Conservation (phyloP, 2,888 invertebrate species). For the Eupithecia centaureata region DNA sequence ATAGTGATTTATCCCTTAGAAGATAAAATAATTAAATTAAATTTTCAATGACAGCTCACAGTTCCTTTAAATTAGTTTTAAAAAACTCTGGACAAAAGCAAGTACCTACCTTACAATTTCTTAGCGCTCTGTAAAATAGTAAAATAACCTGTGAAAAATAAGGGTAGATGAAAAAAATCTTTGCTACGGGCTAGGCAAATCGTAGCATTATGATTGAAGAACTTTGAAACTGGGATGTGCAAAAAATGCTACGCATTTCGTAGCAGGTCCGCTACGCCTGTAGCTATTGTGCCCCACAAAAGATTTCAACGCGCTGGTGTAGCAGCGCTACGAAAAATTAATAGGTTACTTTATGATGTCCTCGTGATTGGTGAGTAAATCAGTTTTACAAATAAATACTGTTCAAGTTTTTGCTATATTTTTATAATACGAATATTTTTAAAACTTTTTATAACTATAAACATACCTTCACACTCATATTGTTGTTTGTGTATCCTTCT, state of each 20-base stretch:
- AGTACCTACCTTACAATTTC: not conserved
- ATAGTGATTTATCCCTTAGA: too few relatives aligned
- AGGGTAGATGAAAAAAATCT: not conserved
- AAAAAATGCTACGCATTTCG: constrained; percentile 8
- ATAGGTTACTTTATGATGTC: not conserved
- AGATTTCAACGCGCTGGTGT: constrained; percentile 50
- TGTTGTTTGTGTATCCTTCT: not conserved
- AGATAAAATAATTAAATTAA: too few relatives aligned
- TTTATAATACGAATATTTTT: too few relatives aligned
- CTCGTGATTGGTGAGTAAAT: too few relatives aligned
- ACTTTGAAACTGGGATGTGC: not conserved
- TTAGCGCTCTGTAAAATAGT: too few relatives aligned
- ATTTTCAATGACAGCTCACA: too few relatives aligned
- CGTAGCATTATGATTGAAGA: too few relatives aligned
- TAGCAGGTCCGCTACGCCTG: not conserved
- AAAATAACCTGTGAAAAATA: not conserved
- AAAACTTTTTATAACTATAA: too few relatives aligned
- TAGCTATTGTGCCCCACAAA: constrained; percentile 27
- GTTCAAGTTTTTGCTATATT: too few relatives aligned
- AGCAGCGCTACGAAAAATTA: constrained; percentile 56
- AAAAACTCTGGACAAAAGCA: not conserved
- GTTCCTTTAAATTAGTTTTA: too few relatives aligned
- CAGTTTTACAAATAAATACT: too few relatives aligned
- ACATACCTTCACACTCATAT: not conserved
- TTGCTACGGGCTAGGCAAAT: not conserved